Evolutionary conservation across 2,888 invertebrate genomes (phyloP), one percentile per base, ranked within the genome.

Genomic region (Geophilus truncorum): DNA sequence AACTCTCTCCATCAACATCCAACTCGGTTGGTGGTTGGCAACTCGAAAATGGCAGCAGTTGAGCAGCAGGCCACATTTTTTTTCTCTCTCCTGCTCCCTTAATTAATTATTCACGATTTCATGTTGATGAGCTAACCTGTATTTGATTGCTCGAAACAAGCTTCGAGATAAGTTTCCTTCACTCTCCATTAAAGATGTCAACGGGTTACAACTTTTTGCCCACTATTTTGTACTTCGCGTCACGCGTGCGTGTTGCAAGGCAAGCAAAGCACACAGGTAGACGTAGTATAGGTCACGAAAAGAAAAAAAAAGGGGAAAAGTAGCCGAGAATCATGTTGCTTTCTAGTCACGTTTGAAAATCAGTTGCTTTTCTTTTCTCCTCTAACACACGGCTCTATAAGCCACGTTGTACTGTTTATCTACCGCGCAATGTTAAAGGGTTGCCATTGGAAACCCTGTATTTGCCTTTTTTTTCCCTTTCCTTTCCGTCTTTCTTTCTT

Each of bases 41-140:
- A 62, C 57, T 6, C 6, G 21, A 62, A 62, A 21, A 23, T 62
- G 57, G 57, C 57, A 62, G n/a, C n/a, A n/a, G n/a, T n/a, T n/a
- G 21, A 23, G 57, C 21, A 62, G 21, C 15, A 62, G 57, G 9
- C 21, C 10, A 21, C 57, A 18, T 62, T 15, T 62, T 18, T 2
- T 62, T 62, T 62, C 21, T 21, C 10, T 23, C 57, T 62, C n/a
- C n/a, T n/a, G n/a, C 23, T 7, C 23, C 21, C 21, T 18, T 62
- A 62, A 62, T 62, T 62, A 62, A 62, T 62, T 62, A 62, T 62
- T 62, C 57, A 62, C 57, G n/a, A 62, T 62, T 62, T 62, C 57
- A 62, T 62, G 23, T 62, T 62, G 57, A 62, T 62, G 57, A 23
- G 57, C 21, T 62, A 62, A 62, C 57, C 57, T 62, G 57, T 62